These are phyloP conservation scores for Carabus problematicus DNA, from an alignment of 2,888 invertebrate species.

Conservation along the genomic window DNA sequence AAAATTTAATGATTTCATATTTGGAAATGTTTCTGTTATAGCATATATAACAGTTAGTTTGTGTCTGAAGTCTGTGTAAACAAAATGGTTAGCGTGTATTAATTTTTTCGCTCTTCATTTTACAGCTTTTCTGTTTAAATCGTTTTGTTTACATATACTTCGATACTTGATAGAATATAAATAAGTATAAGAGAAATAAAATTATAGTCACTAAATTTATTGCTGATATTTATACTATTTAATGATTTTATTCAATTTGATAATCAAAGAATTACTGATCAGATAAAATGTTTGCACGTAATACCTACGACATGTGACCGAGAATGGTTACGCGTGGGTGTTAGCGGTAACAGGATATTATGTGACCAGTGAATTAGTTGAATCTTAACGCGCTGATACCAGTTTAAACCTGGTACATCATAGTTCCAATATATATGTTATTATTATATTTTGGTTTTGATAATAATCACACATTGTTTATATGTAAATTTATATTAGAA, in stretches of 20 bases:
- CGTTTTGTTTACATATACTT: constrained; percentile 5
- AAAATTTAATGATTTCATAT: constrained; percentile 19
- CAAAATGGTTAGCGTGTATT: constrained; percentile 22
- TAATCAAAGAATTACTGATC: too few relatives aligned
- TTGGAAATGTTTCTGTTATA: constrained; percentile 15
- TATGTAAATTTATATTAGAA: constrained; percentile 38
- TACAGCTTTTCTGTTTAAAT: constrained; percentile 6
- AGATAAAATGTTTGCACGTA: too few relatives aligned
- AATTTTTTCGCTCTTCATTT: constrained; percentile 7
- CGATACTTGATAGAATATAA: constrained; percentile 11
- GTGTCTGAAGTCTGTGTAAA: constrained; percentile 20
- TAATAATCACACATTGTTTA: constrained; percentile 36
- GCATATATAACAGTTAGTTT: neutral
- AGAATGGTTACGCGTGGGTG: neutral
- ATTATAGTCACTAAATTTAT: constrained; percentile 17
- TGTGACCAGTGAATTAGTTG: neutral
- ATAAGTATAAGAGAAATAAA: constrained; percentile 22
- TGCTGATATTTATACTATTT: constrained; percentile 15
- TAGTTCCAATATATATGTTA: constrained; percentile 26
- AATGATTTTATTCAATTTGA: constrained; percentile 23
- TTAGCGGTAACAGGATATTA: neutral
- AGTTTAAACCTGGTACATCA: neutral
- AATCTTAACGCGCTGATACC: neutral
- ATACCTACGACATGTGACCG: too few relatives aligned
- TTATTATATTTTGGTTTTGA: constrained; percentile 24